These are phyloP conservation scores for Stegana nigrithorax DNA, from an alignment of 2,888 invertebrate species.

Conservation along the genomic window DNA sequence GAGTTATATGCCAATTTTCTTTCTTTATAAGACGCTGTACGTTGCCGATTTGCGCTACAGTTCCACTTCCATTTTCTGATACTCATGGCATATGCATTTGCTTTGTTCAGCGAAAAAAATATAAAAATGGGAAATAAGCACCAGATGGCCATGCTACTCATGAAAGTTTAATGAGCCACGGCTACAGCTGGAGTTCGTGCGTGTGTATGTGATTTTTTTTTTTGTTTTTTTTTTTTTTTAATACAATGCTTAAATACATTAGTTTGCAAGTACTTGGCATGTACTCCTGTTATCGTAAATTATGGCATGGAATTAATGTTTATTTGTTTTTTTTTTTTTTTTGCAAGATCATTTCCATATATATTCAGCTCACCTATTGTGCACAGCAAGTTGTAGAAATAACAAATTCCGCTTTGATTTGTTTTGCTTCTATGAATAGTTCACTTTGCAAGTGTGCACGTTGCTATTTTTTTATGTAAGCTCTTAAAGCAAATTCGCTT, in stretches of 20 bases:
- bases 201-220: too few relatives aligned
- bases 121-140: constrained; percentile 20
- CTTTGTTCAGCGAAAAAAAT: constrained; percentile 1
- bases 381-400: too few relatives aligned
- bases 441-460: too few relatives aligned
- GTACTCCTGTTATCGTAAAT: too few relatives aligned
- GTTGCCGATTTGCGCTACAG: constrained; percentile 38
- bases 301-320: not conserved
- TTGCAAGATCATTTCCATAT: not conserved
- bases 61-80: constrained; percentile 4
- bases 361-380: too few relatives aligned
- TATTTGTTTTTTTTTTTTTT: not conserved
- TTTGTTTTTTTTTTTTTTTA: constrained; percentile 21
- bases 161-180: constrained; percentile 48
- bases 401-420: too few relatives aligned
- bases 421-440: too few relatives aligned
- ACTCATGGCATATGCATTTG: not conserved
- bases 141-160: constrained; percentile 41
- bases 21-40: too few relatives aligned
- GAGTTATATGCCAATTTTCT: constrained; percentile 38
- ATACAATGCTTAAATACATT: not conserved
- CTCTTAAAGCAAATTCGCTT: too few relatives aligned
- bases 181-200: not conserved
- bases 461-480: too few relatives aligned
- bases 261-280: too few relatives aligned